Base-by-base conservation (phyloP, 2,888 invertebrate species). In the Polyommatus icarus region DNA sequence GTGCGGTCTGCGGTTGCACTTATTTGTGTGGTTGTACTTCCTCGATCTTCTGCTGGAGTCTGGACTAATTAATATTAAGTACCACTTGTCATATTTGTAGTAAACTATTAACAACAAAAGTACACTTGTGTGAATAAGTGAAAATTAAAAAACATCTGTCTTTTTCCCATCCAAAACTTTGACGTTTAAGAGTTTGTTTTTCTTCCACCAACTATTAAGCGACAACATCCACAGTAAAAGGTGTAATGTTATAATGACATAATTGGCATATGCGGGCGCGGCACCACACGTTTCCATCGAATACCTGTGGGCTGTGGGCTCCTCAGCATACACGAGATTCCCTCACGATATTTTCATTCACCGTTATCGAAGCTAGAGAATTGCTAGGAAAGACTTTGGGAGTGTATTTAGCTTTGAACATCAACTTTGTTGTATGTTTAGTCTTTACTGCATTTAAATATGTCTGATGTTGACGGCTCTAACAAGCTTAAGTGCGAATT, bases 311-410 rank as follows among this genome's bases (percentile, higher is more conserved):
- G 20, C 29, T 54, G 75, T 29, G 46, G 73, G 40, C 40, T 40
- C 73, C 20, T 40, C 46, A 20, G 20, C 73, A 40, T 73, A 73
- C 73, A 73, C 73, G 46, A 73, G 46, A 40, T 73, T 40, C 75
- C 75, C 75, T 75, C 75, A 75, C 75, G 75, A 75, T 54, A 50
- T 75, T 20, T 54, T 75, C 75, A 50, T 75, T 75, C 75, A 75
- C 75, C 75, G 75, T 75, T 75, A 75, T 54, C 50, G 50, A 50
- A 50, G 54, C 15, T 24, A 15, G 24, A 20, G 24, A 40, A 29
- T 12, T 50, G 50, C 50, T 54, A 20, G 24, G 29, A 46, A 50
- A 75, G 15, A 67, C 12, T 50, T 75, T 75, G 75, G 54, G 54
- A 29, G 8, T 18, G 50, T 46, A 15, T 73, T 20, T 46, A 20